Percentiles rank a stretch among this genome's conserved stretches.
These are phyloP conservation scores for Micronycteris hirsuta DNA, from an alignment of 2,113 vertebrate species.

Conservation along the genomic window DNA sequence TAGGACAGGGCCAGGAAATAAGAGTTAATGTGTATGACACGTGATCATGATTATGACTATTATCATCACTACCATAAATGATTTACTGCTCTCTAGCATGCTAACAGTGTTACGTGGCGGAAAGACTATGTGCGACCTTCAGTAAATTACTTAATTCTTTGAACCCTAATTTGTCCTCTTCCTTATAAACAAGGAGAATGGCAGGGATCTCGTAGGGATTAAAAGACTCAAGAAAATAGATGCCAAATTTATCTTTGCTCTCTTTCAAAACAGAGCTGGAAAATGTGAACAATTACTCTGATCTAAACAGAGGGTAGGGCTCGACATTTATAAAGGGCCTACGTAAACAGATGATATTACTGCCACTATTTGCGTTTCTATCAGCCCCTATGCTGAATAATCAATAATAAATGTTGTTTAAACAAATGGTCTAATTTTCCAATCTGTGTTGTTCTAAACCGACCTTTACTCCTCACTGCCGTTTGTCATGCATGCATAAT, in stretches of 20 bases:
- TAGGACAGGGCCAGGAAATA: not conserved
- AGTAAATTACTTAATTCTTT: not conserved
- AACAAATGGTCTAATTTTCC: constrained; percentile 72
- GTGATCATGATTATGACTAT: not conserved
- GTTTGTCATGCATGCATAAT: constrained; percentile 67
- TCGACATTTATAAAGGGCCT: constrained; percentile 43
- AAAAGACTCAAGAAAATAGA: not conserved
- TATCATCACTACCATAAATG: not conserved
- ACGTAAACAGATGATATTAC: constrained; percentile 47
- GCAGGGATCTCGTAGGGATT: not conserved
- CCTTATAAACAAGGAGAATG: not conserved
- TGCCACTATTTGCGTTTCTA: constrained; percentile 59
- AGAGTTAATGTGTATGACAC: not conserved
- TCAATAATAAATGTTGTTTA: constrained; percentile 70
- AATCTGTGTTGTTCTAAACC: constrained; percentile 62
- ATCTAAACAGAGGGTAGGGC: constrained; percentile 3
- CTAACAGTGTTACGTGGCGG: not conserved
- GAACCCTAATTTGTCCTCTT: not conserved
- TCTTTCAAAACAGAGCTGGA: not conserved
- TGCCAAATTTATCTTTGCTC: not conserved
- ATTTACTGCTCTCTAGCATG: not conserved
- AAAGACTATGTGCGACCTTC: not conserved
- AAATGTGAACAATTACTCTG: constrained; percentile 12
- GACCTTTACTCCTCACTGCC: constrained; percentile 59
- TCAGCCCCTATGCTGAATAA: constrained; percentile 57